Percentiles rank a stretch among this genome's conserved stretches.
phyloP scores from a whole-genome alignment of 2,113 vertebrate genomes.

The Leuciscus idus region DNA sequence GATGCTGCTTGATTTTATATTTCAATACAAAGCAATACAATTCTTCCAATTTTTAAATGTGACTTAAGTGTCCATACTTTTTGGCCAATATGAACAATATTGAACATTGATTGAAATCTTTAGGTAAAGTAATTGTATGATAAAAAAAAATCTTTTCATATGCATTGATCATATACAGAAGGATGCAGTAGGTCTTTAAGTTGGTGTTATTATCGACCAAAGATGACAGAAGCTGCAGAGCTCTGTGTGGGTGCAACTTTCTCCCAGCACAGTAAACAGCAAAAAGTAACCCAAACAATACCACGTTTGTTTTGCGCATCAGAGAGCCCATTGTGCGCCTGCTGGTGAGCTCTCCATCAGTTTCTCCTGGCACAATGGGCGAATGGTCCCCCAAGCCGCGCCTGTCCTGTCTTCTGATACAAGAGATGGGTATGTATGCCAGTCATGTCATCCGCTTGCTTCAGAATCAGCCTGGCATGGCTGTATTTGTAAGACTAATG shows the following conservation, averaged over 20 bases:
- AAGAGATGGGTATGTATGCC: constrained; percentile 23
- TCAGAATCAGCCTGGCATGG: constrained; percentile 30
- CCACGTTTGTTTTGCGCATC: constrained; percentile 50
- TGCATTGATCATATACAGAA: background rate
- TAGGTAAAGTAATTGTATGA: background rate
- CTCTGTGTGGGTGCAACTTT: constrained; percentile 40
- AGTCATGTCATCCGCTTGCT: constrained; percentile 46
- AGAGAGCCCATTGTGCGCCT: constrained; percentile 51
- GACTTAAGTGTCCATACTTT: too few relatives aligned
- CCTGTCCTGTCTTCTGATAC: constrained; percentile 6
- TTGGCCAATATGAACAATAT: too few relatives aligned
- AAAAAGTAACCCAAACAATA: constrained; percentile 52
- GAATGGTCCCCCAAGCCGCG: background rate
- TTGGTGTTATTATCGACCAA: background rate
- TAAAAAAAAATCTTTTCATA: background rate
- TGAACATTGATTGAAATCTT: background rate
- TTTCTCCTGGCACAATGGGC: constrained; percentile 18
- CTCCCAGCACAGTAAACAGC: constrained; percentile 38
- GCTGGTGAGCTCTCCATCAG: constrained; percentile 24
- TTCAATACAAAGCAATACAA: too few relatives aligned
- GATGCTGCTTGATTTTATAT: too few relatives aligned
- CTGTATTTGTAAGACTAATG: constrained; percentile 45
- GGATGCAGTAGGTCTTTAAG: background rate
- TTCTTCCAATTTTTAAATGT: too few relatives aligned
- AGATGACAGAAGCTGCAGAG: constrained; percentile 2